Percentiles rank a stretch among this genome's conserved stretches.
These are phyloP conservation scores for Hirtodrosophila histrioides DNA, from an alignment of 2,888 invertebrate genomes.

Conservation along the genomic window DNA sequence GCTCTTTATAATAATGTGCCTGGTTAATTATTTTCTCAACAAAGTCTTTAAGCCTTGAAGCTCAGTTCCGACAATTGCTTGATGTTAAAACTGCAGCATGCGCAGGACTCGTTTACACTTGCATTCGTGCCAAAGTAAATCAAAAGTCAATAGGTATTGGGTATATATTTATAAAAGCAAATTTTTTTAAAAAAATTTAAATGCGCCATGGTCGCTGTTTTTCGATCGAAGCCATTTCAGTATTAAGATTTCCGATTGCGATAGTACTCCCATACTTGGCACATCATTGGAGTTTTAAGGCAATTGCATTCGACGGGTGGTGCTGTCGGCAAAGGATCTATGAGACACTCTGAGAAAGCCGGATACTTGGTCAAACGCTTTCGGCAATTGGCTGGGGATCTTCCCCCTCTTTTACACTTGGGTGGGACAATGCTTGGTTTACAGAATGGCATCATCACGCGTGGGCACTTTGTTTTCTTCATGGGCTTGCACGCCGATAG, in stretches of 20 bases:
- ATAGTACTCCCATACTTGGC: conserved; percentile 61
- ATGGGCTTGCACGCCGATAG: conserved; percentile 2
- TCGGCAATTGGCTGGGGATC: conserved; percentile 14
- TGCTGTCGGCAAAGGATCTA: conserved; percentile 39
- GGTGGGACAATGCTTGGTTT: conserved; percentile 1
- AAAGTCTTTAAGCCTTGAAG: no score
- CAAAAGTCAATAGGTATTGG: no score
- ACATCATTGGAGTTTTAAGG: conserved; percentile 58
- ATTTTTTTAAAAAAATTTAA: background rate
- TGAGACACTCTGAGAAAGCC: conserved; percentile 60
- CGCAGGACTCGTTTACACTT: no score
- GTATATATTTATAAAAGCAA: no score
- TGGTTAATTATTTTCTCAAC: no score
- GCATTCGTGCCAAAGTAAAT: no score
- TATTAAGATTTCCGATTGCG: conserved; percentile 58
- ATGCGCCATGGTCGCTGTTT: background rate
- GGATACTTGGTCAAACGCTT: conserved; percentile 65
- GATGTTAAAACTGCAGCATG: no score
- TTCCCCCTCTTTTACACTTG: conserved; percentile 1
- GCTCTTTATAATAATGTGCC: no score
- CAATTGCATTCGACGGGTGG: conserved; percentile 60
- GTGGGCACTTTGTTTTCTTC: conserved; percentile 21
- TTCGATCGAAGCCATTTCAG: background rate
- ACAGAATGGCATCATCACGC: conserved; percentile 39
- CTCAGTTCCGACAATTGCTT: no score